Conservation (phyloP, 2,797 vertebrate genomes). For the Galaxias olidus region DNA sequence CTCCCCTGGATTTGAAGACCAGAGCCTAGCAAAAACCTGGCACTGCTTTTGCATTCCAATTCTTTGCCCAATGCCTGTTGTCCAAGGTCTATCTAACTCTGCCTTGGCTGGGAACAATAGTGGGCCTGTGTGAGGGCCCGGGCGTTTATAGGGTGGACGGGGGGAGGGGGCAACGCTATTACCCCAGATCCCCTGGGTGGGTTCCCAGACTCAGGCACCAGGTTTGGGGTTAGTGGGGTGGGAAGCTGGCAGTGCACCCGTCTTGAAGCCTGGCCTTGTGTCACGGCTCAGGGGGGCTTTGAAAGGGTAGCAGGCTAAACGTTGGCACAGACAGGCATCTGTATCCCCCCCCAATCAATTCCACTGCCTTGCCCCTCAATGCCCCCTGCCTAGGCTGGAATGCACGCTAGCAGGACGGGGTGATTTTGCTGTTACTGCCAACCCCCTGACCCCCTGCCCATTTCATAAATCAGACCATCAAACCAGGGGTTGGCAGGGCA, state of each 20-base stretch:
- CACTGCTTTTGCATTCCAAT: constrained; percentile 70
- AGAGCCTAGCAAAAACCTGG: constrained; percentile 43
- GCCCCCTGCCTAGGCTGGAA: constrained; percentile 47
- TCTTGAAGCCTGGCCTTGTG: constrained; percentile 45
- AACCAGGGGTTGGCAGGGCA: no score
- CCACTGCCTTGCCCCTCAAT: constrained; percentile 53
- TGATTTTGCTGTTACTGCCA: constrained; percentile 29
- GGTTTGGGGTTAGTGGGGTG: constrained; percentile 25
- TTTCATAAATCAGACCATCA: constrained; percentile 24
- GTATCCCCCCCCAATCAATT: constrained; percentile 59
- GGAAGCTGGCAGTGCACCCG: constrained; percentile 27
- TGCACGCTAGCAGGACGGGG: constrained; percentile 35
- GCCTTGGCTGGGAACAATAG: constrained; percentile 74
- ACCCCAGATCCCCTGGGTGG: constrained; percentile 51
- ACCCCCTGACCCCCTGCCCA: constrained; percentile 47
- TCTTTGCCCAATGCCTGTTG: constrained; percentile 56
- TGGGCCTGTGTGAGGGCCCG: constrained; percentile 61
- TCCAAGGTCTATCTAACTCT: constrained; percentile 64
- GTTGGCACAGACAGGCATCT: constrained; percentile 40
- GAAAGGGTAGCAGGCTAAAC: constrained; percentile 39
- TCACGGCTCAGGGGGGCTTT: constrained; percentile 39
- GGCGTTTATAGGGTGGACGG: constrained; percentile 57
- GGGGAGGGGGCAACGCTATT: constrained; percentile 52
- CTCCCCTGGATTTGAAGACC: constrained; percentile 45
- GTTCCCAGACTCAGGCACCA: constrained; percentile 47